Base-by-base conservation (phyloP, 1,140 invertebrate species). In the Pogonus chalceus region DNA sequence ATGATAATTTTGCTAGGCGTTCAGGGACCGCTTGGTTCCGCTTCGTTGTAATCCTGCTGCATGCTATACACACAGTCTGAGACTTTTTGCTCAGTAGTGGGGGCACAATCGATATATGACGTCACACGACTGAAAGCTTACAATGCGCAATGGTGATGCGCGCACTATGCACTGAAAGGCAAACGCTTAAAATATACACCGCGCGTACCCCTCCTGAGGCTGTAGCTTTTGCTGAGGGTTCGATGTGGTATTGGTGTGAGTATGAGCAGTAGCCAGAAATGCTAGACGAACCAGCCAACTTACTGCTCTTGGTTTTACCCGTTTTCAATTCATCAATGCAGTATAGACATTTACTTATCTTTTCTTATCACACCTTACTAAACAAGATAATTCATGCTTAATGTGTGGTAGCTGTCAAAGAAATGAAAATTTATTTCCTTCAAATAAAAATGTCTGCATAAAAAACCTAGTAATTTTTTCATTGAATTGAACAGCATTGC, bases 91-190 rank as follows among this genome's bases (percentile, higher is more conserved):
- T 18, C 37, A 43, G 18, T 43, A 18, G 37, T 43, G 18, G 37
- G 37, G 18, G 37, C 18, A 43, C 37, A 43, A 43, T 43, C 37
- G 37, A 43, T 43, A 43, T 18, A 16, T 43, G 37, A 43, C 37
- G 37, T 43, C 37, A 43, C 37, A 43, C 37, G 37, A 16, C 37
- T 43, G 18, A 43, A 43, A 43, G 37, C 37, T 43, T 43, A 43
- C 18, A 43, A 43, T 43, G 37, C 37, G 37, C 37, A 43, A 43
- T 18, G 37, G 18, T 18, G 9, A 12, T 43, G 37, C 37, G 37
- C 37, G 37, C 9, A 43, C 37, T 43, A 43, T 43, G 37, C 37
- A 43, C 18, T 43, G 37, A 9, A 43, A 43, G 3, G 9, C 9
- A 43, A 43, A 18, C 37, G 18, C 37, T 31, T 31, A 31, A 31